Conservation (phyloP, 2,888 invertebrate species). For the Hedychridium roseum region DNA sequence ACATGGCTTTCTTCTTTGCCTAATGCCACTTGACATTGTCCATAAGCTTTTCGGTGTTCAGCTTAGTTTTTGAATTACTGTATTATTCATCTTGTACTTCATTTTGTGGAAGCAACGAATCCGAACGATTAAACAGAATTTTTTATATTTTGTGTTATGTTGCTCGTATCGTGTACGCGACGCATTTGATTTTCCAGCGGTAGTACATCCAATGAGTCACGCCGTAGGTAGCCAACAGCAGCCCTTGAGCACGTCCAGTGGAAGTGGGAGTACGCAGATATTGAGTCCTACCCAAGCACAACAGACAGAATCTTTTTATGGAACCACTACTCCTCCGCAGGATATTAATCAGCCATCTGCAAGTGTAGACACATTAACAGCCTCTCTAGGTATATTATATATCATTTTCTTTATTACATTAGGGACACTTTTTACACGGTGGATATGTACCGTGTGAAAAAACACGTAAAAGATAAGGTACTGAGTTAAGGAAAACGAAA, state of each 20-base stretch:
- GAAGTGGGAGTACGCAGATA: constrained; percentile 50
- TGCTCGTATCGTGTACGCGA: constrained; percentile 38
- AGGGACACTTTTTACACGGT: too few species aligned
- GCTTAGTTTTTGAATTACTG: background rate
- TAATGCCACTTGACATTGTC: constrained; percentile 13
- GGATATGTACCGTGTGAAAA: too few species aligned
- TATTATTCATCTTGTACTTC: too few species aligned
- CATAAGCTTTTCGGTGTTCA: background rate
- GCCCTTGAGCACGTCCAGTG: constrained; percentile 47
- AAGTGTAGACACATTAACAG: constrained; percentile 54
- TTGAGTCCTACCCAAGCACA: constrained; percentile 55
- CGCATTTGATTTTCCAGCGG: constrained; percentile 49
- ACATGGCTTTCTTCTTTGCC: constrained; percentile 31
- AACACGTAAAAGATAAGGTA: too few species aligned
- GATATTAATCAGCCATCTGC: constrained; percentile 58
- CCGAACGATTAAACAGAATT: too few species aligned
- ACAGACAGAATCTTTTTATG: constrained; percentile 56
- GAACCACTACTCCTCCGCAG: constrained; percentile 59
- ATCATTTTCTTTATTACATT: background rate
- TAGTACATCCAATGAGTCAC: constrained; percentile 59
- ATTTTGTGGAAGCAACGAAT: too few species aligned
- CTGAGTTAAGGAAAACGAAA: too few species aligned
- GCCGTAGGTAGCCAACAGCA: constrained; percentile 56
- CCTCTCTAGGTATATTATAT: constrained; percentile 48
- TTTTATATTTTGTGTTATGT: constrained; percentile 23